These are phyloP conservation scores for Camponotus floridanus DNA, from an alignment of 1,140 invertebrate genomes.

Conservation along the genomic window DNA sequence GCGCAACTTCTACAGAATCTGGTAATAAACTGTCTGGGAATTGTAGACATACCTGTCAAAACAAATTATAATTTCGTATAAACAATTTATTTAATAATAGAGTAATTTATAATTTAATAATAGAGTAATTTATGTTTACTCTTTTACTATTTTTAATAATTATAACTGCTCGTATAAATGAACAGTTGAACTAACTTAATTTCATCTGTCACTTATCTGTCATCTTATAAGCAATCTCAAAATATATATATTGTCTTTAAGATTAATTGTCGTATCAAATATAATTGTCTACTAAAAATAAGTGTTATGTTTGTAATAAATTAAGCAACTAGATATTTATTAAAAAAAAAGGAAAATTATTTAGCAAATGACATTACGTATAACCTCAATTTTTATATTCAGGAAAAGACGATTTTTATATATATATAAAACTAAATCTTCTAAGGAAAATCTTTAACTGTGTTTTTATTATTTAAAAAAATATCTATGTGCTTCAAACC, in stretches of 20 bases:
- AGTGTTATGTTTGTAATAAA: not conserved
- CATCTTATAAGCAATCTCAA: not conserved
- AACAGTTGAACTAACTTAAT: not conserved
- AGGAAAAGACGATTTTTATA: not conserved
- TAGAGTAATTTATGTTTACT: not conserved
- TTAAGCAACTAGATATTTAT: not conserved
- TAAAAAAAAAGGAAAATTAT: not conserved
- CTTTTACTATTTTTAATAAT: too few species aligned
- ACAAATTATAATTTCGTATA: slow-evolving; percentile 60
- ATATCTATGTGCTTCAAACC: slow-evolving; percentile 83
- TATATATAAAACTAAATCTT: not conserved
- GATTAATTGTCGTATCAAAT: not conserved
- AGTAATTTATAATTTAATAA: not conserved
- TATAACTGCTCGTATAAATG: not conserved
- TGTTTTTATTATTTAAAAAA: not conserved
- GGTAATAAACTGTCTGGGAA: slow-evolving; percentile 94
- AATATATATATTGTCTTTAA: not conserved
- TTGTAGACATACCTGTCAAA: slow-evolving; percentile 93
- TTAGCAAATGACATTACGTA: not conserved
- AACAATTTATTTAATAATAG: not conserved
- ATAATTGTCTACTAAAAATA: not conserved
- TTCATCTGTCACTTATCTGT: not conserved
- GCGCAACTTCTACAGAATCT: slow-evolving; percentile 90
- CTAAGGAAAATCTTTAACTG: not conserved
- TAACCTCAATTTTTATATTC: slow-evolving; percentile 24